Percentiles rank a stretch among this genome's conserved stretches.
These are phyloP conservation scores for Lobophora halterata DNA, from an alignment of 2,888 invertebrate genomes.

Conservation along the genomic window DNA sequence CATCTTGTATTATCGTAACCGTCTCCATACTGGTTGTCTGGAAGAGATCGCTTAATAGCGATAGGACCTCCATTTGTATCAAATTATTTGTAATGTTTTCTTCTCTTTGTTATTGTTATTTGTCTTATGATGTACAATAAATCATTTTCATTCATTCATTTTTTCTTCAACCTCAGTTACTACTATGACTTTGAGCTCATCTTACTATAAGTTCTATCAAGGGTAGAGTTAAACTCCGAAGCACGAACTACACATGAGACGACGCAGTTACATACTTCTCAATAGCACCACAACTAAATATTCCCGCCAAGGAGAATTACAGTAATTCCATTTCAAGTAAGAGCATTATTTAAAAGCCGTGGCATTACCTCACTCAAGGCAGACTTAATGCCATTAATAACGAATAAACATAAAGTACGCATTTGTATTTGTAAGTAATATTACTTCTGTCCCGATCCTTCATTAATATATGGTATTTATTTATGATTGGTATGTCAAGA, in stretches of 20 bases:
- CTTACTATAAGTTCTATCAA: not conserved
- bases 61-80: no score
- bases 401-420: not conserved
- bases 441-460: not conserved
- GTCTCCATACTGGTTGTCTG: no score
- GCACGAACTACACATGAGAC: constrained; percentile 10
- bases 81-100: no score
- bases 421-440: not conserved
- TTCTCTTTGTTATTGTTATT: no score
- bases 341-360: constrained; percentile 25
- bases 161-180: no score
- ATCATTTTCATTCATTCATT: no score
- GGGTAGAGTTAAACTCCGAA: not conserved
- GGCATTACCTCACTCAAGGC: constrained; percentile 19
- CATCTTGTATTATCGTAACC: no score
- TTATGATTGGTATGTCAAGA: constrained; percentile 4
- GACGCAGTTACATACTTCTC: constrained; percentile 21
- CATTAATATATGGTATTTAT: not conserved
- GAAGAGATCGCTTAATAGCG: no score
- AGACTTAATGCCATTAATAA: constrained; percentile 17
- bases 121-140: no score
- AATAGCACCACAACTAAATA: constrained; percentile 27
- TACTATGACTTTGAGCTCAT: no score
- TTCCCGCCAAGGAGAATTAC: constrained; percentile 26
- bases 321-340: constrained; percentile 29